Evolutionary conservation across 2,888 invertebrate genomes (phyloP).

Genomic region (Aphodius granarius): DNA sequence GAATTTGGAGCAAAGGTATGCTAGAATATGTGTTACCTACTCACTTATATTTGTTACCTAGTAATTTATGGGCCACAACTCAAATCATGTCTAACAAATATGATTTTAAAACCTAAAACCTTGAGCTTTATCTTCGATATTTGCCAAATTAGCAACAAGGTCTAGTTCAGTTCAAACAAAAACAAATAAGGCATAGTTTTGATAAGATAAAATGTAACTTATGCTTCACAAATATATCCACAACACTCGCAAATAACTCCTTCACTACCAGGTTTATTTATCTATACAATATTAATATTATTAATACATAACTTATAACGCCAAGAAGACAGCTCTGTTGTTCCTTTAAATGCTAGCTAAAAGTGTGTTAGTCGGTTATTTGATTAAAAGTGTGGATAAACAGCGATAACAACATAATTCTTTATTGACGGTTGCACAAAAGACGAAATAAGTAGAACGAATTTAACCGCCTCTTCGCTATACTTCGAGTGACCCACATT

Average conservation of each 20-base stretch:
- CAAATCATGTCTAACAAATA: no score
- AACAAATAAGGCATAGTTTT: background rate
- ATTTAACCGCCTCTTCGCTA: background rate
- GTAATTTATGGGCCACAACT: no score
- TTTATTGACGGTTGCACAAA: background rate
- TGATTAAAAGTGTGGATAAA: background rate
- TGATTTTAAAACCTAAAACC: no score
- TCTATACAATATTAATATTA: no score
- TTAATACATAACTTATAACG: no score
- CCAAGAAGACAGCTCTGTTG: background rate
- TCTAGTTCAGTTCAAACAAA: background rate
- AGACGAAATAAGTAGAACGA: background rate
- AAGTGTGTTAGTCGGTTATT: background rate
- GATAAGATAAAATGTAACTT: no score
- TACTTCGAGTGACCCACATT: background rate
- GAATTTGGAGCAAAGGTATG: slow-evolving; percentile 75
- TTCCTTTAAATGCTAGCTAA: background rate
- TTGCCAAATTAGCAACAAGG: background rate
- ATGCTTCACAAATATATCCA: no score
- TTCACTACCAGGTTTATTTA: no score
- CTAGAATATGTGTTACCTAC: no score
- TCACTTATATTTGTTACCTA: no score
- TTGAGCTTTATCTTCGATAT: no score
- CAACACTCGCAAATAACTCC: no score
- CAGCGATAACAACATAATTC: background rate